Base-by-base conservation (phyloP, 2,113 vertebrate species). In the Barnardius zonarius region DNA sequence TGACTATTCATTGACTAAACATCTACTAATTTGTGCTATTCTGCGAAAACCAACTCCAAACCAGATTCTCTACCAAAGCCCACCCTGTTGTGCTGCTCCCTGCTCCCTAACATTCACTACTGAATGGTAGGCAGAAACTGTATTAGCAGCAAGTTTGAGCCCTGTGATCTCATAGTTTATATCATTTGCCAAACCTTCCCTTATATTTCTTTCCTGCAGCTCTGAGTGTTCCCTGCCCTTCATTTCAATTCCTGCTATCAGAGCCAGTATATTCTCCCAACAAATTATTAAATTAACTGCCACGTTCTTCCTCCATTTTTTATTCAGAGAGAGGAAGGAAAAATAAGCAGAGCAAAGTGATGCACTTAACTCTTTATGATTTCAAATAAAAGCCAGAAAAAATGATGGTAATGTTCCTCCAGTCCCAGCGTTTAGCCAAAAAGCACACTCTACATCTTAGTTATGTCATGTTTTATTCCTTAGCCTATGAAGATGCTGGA, bases 371-470 rank as follows among this genome's bases (percentile, higher is more conserved):
- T 96, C 92, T 93, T 94, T 92, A 95, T 92, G 90, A 93, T 90
- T 96, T 93, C 93, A 87, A 96, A 96, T 97, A 95, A 97, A 96
- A 97, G 88, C 63, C 74, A 93, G 88, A 92, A 90, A 90, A 97
- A 96, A 94, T 96, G 44, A 96, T 92, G 86, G 85, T 31, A 93
- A 92, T 95, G 94, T 83, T 94, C 95, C 20, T 10, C 70, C 72
- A 96, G 86, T 44, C 80, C 78, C 74, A 59, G 27, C 3, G 82
- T 93, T 96, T 89, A 94, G 88, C 88, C 93, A 91, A 92, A 96
- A 95, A 95, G 86, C 80, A 82, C 75, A 74, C 92, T 64, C 73
- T 96, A 67, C 74, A 92, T 97, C 97, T 97, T 95, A 86, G 86
- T 97, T 96, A 96, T 95, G 94, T 92, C 97, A 73, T 95, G 70